A percentile compares a stretch with the other conserved stretches of the same genome.
phyloP scores from a whole-genome alignment of 2,888 invertebrate genomes.

The Lumbricus terrestris region DNA sequence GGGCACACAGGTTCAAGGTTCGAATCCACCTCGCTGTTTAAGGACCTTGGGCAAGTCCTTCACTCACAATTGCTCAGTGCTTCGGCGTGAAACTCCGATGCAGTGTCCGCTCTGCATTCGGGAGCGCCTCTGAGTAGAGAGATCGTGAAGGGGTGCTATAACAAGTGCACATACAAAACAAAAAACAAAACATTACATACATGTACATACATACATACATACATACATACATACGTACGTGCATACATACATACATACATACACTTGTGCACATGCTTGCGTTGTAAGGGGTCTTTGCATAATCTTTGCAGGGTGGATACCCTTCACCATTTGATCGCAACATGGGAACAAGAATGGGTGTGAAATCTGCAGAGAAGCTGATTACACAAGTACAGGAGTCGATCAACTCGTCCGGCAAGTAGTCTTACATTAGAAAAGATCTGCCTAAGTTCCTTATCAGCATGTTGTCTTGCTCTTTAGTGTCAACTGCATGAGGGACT shows the following conservation, averaged over 20 bases:
- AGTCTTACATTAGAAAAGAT: background rate
- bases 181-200: too few relatives aligned
- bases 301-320: conserved; percentile 25
- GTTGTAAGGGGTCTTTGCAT: background rate
- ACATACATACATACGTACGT: too few relatives aligned
- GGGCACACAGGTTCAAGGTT: too few relatives aligned
- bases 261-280: background rate
- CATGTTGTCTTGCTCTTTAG: background rate
- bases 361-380: conserved; percentile 27
- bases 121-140: too few relatives aligned
- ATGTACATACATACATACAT: background rate
- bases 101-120: too few relatives aligned
- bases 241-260: background rate
- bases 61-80: too few relatives aligned
- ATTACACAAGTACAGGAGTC: conserved; percentile 25
- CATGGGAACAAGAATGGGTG: conserved; percentile 29
- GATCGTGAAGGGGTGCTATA: too few relatives aligned
- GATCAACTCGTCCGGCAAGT: conserved; percentile 24
- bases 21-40: too few relatives aligned
- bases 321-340: conserved; percentile 32
- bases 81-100: too few relatives aligned
- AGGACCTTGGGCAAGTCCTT: too few relatives aligned
- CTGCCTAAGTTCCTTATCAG: background rate
- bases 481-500: background rate
- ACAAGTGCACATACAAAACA: too few relatives aligned